A percentile compares a stretch with the other conserved stretches of the same genome.
phyloP scores from a whole-genome alignment of 1,140 invertebrate genomes.

The Laodelphax striatellus region DNA sequence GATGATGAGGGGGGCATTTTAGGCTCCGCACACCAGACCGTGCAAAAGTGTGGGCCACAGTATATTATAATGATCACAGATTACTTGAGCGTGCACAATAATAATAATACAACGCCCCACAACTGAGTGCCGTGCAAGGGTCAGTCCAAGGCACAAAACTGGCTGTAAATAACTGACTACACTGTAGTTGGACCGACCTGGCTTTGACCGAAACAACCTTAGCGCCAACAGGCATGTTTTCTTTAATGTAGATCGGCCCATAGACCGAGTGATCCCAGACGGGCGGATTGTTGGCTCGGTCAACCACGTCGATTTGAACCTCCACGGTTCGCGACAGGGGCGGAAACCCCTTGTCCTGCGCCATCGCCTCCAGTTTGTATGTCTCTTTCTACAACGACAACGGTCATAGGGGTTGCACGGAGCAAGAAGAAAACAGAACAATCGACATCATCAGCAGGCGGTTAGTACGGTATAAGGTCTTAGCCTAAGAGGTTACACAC shows the following conservation, averaged over 20 bases:
- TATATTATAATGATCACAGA: too few species aligned
- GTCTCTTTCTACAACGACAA: slow-evolving; percentile 69
- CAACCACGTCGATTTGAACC: slow-evolving; percentile 94
- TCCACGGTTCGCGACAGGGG: slow-evolving; percentile 87
- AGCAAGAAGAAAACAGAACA: slow-evolving; percentile 38
- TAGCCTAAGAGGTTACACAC: too few species aligned
- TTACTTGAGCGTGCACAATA: slow-evolving; percentile 19
- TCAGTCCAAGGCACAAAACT: slow-evolving; percentile 14
- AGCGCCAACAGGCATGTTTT: slow-evolving; percentile 90
- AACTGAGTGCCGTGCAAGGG: slow-evolving; percentile 20
- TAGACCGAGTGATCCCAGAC: slow-evolving; percentile 93
- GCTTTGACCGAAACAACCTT: slow-evolving; percentile 95
- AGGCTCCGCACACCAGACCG: slow-evolving; percentile 7
- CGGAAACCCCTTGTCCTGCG: slow-evolving; percentile 90
- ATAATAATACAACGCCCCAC: slow-evolving; percentile 13
- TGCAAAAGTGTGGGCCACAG: slow-evolving; percentile 12
- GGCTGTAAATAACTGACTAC: slow-evolving; percentile 10
- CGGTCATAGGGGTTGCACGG: slow-evolving; percentile 23
- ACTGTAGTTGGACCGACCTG: slow-evolving; percentile 60
- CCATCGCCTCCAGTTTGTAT: slow-evolving; percentile 93
- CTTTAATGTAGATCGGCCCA: slow-evolving; percentile 92
- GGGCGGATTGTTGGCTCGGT: slow-evolving; percentile 92
- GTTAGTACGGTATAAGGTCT: slow-evolving; percentile 36
- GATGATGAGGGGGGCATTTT: not conserved
- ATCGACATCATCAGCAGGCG: slow-evolving; percentile 41